These are phyloP conservation scores for Python bivittatus DNA, from an alignment of 2,113 vertebrate genomes.

Conservation along the genomic window DNA sequence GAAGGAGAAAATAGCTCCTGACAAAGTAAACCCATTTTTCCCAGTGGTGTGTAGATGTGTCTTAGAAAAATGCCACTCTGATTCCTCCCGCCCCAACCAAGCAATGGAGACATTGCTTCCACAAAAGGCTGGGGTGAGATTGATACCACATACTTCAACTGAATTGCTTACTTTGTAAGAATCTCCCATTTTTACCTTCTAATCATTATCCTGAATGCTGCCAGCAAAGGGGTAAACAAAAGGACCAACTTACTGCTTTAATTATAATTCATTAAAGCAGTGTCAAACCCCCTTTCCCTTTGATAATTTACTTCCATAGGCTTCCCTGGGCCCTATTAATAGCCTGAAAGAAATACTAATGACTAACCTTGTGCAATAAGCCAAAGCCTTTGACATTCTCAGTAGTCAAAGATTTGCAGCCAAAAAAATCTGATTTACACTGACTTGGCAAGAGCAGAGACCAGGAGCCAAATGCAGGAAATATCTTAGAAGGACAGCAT, in stretches of 20 bases:
- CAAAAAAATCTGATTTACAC: slow-evolving; percentile 39
- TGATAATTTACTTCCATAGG: slow-evolving; percentile 61
- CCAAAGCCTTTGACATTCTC: slow-evolving; percentile 64
- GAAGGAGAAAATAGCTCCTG: not conserved
- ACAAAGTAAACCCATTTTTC: not conserved
- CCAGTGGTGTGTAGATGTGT: not conserved
- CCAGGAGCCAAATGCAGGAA: not conserved
- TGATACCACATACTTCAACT: slow-evolving; percentile 6
- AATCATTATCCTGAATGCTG: slow-evolving; percentile 35
- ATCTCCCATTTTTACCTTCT: not conserved
- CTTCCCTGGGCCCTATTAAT: slow-evolving; percentile 58
- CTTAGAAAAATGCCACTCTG: slow-evolving; percentile 8
- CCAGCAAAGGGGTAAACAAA: slow-evolving; percentile 36
- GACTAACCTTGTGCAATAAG: slow-evolving; percentile 64
- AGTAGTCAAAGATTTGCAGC: slow-evolving; percentile 53
- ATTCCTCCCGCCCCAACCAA: slow-evolving; percentile 10
- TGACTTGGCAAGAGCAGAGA: slow-evolving; percentile 33
- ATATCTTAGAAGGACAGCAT: not conserved
- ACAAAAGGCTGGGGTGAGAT: not conserved
- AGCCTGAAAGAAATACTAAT: slow-evolving; percentile 65
- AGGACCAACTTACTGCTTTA: slow-evolving; percentile 69
- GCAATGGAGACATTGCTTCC: slow-evolving; percentile 3
- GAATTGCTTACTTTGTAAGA: slow-evolving; percentile 32
- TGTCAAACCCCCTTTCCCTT: slow-evolving; percentile 59
- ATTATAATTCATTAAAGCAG: slow-evolving; percentile 66